Evolutionary conservation across 2,888 invertebrate species (phyloP).

Genomic region (Heteromurus nitidus): DNA sequence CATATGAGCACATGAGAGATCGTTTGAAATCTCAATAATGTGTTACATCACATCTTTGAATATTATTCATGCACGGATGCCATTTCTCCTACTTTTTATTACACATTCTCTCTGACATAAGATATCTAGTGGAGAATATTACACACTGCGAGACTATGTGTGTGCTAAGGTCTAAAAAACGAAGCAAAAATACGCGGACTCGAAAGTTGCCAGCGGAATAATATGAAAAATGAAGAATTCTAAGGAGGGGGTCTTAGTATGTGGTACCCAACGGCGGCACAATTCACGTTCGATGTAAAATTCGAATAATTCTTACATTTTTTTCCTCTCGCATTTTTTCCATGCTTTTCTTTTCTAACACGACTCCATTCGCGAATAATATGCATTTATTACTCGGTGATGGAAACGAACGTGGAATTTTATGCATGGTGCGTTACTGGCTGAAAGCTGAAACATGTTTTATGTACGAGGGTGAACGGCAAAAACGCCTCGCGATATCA

Average conservation of each 20-base stretch:
- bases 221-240: neutral
- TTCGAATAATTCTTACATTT: neutral
- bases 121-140: neutral
- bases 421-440: slow-evolving; percentile 3
- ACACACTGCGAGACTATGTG: neutral
- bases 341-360: no score
- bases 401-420: slow-evolving; percentile 2
- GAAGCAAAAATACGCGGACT: neutral
- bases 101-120: neutral
- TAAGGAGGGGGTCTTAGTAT: neutral
- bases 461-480: slow-evolving; percentile 15
- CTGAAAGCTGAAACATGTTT: slow-evolving; percentile 36
- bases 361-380: no score
- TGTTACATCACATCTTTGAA: slow-evolving; percentile 11
- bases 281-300: no score
- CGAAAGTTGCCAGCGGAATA: no score
- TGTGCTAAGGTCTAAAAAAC: neutral
- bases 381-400: no score
- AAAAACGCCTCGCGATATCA: neutral
- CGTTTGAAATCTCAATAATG: slow-evolving; percentile 24
- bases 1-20: no score
- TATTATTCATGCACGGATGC: slow-evolving; percentile 24
- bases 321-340: neutral
- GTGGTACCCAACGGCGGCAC: no score
- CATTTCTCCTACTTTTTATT: slow-evolving; percentile 22